Conservation (phyloP, 2,888 invertebrate genomes). For the Drosophila fulvimacula region DNA sequence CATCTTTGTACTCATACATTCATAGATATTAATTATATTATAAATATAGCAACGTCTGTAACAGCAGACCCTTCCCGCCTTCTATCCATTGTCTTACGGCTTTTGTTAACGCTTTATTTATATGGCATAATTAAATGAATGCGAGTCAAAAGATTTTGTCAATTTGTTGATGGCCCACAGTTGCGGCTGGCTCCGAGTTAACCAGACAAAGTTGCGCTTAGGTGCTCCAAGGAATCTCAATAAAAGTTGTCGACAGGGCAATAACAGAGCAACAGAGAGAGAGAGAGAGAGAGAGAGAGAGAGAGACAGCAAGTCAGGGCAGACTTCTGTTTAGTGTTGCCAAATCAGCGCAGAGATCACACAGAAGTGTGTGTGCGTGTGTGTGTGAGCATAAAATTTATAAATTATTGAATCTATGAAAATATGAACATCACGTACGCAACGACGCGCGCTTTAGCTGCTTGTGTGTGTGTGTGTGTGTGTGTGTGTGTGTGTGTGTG, state of each 20-base stretch:
- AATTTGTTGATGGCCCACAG: conserved; percentile 3
- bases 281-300: background rate
- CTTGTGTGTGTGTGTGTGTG: no score
- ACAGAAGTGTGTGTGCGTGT: conserved; percentile 22
- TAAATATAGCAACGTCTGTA: no score
- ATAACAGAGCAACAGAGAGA: conserved; percentile 1
- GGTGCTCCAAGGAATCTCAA: conserved; percentile 63
- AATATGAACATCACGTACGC: conserved; percentile 79
- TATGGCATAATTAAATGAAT: background rate
- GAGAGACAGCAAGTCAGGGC: background rate
- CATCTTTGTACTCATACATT: no score
- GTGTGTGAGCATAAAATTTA: conserved; percentile 68
- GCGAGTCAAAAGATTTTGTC: background rate
- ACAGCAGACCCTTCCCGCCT: background rate
- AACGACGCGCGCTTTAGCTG: conserved; percentile 35
- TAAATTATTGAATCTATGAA: conserved; percentile 80
- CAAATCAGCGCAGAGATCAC: conserved; percentile 74
- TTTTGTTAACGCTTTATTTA: background rate
- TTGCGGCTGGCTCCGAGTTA: background rate
- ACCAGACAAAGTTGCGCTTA: conserved; percentile 21
- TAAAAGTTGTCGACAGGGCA: conserved; percentile 62
- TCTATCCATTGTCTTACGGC: background rate
- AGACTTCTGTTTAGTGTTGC: conserved; percentile 15
- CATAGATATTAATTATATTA: no score
- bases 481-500: no score